Evolutionary conservation across 2,888 invertebrate species (phyloP), one percentile per base, ranked within the genome.

Genomic region (Dolichomitus sp.): DNA sequence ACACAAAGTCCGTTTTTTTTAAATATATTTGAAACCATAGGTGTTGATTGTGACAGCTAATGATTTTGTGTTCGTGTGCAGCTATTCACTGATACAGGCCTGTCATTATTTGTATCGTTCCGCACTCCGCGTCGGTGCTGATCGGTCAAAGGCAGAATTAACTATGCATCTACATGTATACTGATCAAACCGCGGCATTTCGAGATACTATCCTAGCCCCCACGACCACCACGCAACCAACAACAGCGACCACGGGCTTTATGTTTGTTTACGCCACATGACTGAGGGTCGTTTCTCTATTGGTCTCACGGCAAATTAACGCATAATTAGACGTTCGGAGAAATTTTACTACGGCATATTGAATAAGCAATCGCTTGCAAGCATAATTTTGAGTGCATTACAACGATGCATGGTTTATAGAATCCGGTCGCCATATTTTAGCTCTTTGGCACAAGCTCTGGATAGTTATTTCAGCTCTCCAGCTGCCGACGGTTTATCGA

Each of bases 121-220:
- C 17, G 11, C 23, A 52, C 52, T 23, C 11, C 19, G 11, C 23
- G 23, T 19, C 57, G 2, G n/a, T 57, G 57, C 57, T 17, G 40
- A 63, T 42, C 42, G 63, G 23, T 63, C 63, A 63, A 42, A 63
- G 40, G 42, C 12, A 42, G n/a, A 42, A 63, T 63, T 63, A 42
- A 23, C 19, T 19, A 17, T 42, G 23, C 63, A 23, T 23, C 23
- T 19, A 33, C 63, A 12, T 19, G 54, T 23, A 30, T 23, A 30
- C 23, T 27, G 54, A 54, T 54, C 54, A 14, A 54, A 12, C 11
- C 9, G 54, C 2, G 54, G 27, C 23, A 27, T 9, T 12, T 14
- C 30, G 30, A 1, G 30, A 30, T 12, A 54, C 30, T 4, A 11
- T 54, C 54, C 37, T 37, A 2, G 14, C 54, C 0, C 5, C 12